Percentiles rank a stretch among this genome's conserved stretches.
phyloP scores from a whole-genome alignment of 2,113 vertebrate genomes.

The Callaeas wilsoni region DNA sequence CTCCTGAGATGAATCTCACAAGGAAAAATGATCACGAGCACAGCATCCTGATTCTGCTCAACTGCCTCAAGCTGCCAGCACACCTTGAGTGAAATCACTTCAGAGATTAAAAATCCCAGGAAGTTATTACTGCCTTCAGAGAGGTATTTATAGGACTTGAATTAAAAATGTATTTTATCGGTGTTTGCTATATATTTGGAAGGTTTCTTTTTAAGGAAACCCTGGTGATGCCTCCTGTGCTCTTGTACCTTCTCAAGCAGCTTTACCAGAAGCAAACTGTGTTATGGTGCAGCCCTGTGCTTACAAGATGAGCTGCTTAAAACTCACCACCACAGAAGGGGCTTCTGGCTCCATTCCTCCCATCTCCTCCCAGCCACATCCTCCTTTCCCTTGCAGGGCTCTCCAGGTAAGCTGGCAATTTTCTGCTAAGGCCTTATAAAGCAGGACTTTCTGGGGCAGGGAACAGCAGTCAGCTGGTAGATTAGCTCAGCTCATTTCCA shows the following conservation, averaged over 20 bases:
- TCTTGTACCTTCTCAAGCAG: neutral
- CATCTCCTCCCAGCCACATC: neutral
- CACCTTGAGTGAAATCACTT: neutral
- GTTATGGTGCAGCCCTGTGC: neutral
- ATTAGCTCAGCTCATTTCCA: neutral
- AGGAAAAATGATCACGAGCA: neutral
- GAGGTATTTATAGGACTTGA: neutral
- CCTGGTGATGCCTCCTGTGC: neutral
- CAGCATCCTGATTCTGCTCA: neutral
- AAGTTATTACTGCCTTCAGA: neutral
- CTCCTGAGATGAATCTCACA: neutral
- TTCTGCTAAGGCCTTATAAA: neutral
- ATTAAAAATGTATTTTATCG: neutral
- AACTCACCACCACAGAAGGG: neutral
- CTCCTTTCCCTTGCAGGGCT: neutral
- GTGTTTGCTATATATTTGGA: neutral
- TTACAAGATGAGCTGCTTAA: neutral
- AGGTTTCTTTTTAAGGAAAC: neutral
- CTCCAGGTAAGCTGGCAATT: neutral
- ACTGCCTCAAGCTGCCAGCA: neutral
- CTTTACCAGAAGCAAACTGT: neutral
- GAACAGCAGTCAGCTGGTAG: neutral
- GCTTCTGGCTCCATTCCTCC: neutral
- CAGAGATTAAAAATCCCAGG: neutral
- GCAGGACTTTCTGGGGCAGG: neutral